Evolutionary conservation across 2,797 vertebrate genomes (phyloP).

Genomic region (Pteronotus mesoamericanus): DNA sequence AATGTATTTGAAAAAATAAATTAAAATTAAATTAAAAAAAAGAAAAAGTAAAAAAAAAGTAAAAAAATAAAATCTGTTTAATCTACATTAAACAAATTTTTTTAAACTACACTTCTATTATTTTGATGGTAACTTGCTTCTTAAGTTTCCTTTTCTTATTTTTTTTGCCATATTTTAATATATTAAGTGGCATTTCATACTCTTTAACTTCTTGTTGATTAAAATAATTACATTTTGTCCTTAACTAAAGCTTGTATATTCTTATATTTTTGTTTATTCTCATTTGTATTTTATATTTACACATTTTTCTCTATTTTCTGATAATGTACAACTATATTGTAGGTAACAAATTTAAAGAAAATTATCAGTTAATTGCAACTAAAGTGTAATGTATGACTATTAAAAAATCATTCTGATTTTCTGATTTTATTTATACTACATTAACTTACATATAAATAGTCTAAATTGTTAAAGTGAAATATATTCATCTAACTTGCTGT

Average conservation of each 20-base stretch:
- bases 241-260: conserved; percentile 41
- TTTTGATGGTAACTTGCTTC: not conserved
- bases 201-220: conserved; percentile 42
- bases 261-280: conserved; percentile 29
- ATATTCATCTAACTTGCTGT: not conserved
- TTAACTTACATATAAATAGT: not conserved
- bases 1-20: no score
- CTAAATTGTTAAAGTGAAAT: conserved; percentile 31
- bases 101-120: not conserved
- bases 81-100: not conserved
- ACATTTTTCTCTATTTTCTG: conserved; percentile 52
- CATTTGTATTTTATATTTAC: conserved; percentile 43
- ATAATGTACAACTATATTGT: not conserved
- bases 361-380: not conserved
- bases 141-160: not conserved
- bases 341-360: not conserved
- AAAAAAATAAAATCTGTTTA: conserved; percentile 3
- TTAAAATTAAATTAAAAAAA: no score
- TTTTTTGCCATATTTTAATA: not conserved
- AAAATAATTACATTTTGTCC: conserved; percentile 55
- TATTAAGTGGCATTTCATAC: not conserved
- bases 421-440: not conserved
- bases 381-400: not conserved
- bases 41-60: no score
- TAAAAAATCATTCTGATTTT: not conserved